Base-by-base conservation (phyloP, 2,888 invertebrate genomes). In the Sepiola atlantica region DNA sequence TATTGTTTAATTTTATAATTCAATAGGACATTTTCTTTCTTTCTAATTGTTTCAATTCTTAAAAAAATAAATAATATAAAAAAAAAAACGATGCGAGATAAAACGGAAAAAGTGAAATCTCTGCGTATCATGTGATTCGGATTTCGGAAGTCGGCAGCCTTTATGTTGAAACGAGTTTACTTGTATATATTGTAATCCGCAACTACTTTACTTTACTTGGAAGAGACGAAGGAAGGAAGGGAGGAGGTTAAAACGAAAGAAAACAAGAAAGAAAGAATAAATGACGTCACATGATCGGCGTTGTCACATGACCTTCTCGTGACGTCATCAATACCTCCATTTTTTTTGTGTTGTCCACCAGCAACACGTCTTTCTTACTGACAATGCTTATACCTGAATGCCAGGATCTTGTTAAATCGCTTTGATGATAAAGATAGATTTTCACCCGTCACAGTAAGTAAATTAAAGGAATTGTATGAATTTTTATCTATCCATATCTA, bases 341-440 rank as follows among this genome's bases (percentile, higher is more conserved):
- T 77, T 77, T 77, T 32, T 32, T 77, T 32, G n/a, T 77, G 77
- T 77, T 77, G 77, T 77, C n/a, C n/a, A 16, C n/a, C 77, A 77
- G 77, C 77, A 77, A 77, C 77, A 77, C 77, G 77, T 77, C 77
- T 77, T 77, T 77, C n/a, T n/a, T 32, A 14, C 77, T n/a, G n/a
- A 77, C 77, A 77, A 77, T 77, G 77, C 77, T 77, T n/a, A 77
- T 77, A 77, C 77, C 77, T 77, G 77, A 77, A 77, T 77, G n/a
- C 32, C 77, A 32, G n/a, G 77, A 77, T 77, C 77, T n/a, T 77
- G 77, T 77, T 77, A 77, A 77, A 77, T 77, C n/a, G 77, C 77
- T 77, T 77, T 77, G 77, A 77, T 77, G 77, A 77, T 12, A 77
- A 77, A 77, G 77, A n/a, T n/a, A 77, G 77, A 77, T 77, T 77